A percentile compares a stretch with the other conserved stretches of the same genome.
Evolutionary conservation across 2,888 invertebrate species (phyloP).

Genomic region (Platerodrilus igneus): DNA sequence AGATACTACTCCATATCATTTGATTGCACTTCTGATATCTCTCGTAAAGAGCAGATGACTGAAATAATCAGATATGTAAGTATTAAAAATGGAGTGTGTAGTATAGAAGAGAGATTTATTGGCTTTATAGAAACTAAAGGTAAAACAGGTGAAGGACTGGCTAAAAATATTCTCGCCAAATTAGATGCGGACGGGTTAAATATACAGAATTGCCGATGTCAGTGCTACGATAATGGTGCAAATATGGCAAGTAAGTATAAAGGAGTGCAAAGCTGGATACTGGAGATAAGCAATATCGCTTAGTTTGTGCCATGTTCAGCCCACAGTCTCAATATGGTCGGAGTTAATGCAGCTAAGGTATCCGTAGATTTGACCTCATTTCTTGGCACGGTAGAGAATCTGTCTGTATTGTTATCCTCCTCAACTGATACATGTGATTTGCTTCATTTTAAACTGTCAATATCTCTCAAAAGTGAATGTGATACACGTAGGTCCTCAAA

Average conservation of each 20-base stretch:
- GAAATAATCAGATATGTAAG: not conserved
- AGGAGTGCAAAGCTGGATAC: constrained; percentile 35
- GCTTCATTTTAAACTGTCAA: constrained; percentile 19
- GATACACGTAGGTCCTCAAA: constrained; percentile 10
- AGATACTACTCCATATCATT: too few species aligned
- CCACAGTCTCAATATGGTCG: too few species aligned
- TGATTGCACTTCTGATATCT: constrained; percentile 3
- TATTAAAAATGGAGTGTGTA: constrained; percentile 5
- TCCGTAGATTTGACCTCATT: constrained; percentile 30
- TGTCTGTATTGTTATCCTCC: constrained; percentile 30
- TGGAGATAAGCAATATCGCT: constrained; percentile 32
- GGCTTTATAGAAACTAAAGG: constrained; percentile 33
- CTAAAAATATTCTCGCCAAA: not conserved
- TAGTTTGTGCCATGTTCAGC: constrained; percentile 35
- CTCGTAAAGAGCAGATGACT: not conserved
- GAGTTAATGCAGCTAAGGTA: constrained; percentile 32
- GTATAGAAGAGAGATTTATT: constrained; percentile 35
- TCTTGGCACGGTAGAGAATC: constrained; percentile 32
- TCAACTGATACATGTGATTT: constrained; percentile 29
- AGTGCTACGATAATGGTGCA: constrained; percentile 35
- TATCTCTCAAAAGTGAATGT: not conserved
- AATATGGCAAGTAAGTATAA: constrained; percentile 37
- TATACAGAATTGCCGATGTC: constrained; percentile 27
- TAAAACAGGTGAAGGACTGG: constrained; percentile 24
- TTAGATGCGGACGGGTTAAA: constrained; percentile 15